Evolutionary conservation across 1,140 invertebrate species (phyloP).

Genomic region (Drosophila punjabiensis): DNA sequence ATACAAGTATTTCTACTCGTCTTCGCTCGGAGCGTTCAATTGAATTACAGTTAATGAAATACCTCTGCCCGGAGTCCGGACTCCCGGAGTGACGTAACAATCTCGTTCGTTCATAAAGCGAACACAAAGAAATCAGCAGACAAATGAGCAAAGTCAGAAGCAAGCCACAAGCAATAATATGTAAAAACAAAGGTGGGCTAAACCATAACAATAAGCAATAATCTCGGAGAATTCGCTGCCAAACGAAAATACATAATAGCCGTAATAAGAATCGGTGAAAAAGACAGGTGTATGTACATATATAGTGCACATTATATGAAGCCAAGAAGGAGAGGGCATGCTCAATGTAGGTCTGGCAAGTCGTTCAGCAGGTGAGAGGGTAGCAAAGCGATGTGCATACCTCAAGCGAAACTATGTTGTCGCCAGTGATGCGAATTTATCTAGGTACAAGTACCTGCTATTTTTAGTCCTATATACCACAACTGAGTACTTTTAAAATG

Average conservation of each 20-base stretch:
- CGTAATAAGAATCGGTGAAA: slow-evolving; percentile 23
- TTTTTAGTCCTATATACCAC: neutral
- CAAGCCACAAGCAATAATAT: slow-evolving; percentile 20
- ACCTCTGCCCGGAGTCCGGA: neutral
- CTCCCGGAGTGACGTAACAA: slow-evolving; percentile 31
- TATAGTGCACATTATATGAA: neutral
- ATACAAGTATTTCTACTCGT: slow-evolving; percentile 32
- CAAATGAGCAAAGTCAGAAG: slow-evolving; percentile 11
- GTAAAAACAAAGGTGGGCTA: slow-evolving; percentile 27
- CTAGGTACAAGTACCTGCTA: neutral
- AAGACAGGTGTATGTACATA: neutral
- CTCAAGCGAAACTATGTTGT: slow-evolving; percentile 21
- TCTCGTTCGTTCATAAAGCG: neutral
- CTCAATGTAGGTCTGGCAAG: slow-evolving; percentile 29
- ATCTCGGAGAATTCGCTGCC: slow-evolving; percentile 30
- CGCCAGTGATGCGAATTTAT: slow-evolving; percentile 27
- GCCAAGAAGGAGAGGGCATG: slow-evolving; percentile 1
- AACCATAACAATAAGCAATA: slow-evolving; percentile 43
- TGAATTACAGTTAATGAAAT: slow-evolving; percentile 53
- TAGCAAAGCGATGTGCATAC: slow-evolving; percentile 25
- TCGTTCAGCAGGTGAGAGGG: slow-evolving; percentile 28
- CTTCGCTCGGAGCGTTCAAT: slow-evolving; percentile 22
- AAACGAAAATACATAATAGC: slow-evolving; percentile 46
- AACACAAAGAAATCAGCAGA: slow-evolving; percentile 8
- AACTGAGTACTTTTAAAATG: neutral